A percentile compares a stretch with the other conserved stretches of the same genome.
Evolutionary conservation across 2,797 vertebrate species (phyloP).

Genomic region (Dipus sagitta): DNA sequence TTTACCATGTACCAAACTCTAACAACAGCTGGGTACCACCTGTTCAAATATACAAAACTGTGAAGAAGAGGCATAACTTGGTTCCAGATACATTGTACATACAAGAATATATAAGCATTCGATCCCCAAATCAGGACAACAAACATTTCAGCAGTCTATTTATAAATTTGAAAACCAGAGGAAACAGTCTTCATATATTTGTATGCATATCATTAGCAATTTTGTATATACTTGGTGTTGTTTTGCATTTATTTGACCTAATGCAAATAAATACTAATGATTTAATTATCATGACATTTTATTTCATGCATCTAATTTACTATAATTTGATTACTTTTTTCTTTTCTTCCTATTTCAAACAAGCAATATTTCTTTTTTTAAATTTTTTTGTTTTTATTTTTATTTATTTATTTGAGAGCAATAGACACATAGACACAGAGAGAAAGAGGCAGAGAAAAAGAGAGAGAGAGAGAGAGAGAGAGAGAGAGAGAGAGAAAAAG

Average conservation of each 20-base stretch:
- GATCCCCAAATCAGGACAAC: conserved; percentile 20
- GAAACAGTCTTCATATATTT: background rate
- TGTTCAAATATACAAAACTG: no score
- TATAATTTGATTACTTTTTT: background rate
- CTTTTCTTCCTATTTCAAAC: conserved; percentile 22
- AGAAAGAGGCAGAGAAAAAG: no score
- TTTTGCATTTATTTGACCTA: background rate
- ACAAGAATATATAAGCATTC: background rate
- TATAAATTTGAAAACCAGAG: background rate
- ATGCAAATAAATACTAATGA: background rate
- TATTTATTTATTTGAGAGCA: no score
- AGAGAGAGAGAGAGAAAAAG: no score
- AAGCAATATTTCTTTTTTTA: no score
- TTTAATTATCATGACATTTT: background rate
- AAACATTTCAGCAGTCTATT: background rate
- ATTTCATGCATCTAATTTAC: background rate
- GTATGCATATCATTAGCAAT: background rate
- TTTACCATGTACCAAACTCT: no score
- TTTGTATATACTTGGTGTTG: background rate
- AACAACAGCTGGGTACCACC: no score
- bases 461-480: no score
- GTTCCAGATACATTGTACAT: background rate
- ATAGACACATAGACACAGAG: no score
- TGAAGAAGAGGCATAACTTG: background rate
- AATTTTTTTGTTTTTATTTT: no score